phyloP scores from a whole-genome alignment of 1,140 invertebrate genomes.

The Drosophila lacertosa region DNA sequence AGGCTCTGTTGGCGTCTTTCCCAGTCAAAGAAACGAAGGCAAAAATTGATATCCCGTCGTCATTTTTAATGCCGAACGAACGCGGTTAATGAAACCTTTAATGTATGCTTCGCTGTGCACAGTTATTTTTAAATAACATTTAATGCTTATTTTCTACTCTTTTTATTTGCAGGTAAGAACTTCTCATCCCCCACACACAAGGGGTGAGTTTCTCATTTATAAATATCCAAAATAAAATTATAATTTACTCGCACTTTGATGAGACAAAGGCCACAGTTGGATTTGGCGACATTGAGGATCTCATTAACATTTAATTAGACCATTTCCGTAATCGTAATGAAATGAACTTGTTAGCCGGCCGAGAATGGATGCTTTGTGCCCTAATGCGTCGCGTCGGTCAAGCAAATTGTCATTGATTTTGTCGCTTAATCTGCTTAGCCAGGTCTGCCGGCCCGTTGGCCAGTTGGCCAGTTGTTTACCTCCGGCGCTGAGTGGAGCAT shows the following conservation, averaged over 20 bases:
- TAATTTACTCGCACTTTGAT: constrained; percentile 7
- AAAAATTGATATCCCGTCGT: constrained; percentile 72
- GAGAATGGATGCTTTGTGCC: constrained; percentile 44
- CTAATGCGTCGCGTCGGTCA: constrained; percentile 39
- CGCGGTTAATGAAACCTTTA: constrained; percentile 69
- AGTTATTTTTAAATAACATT: constrained; percentile 66
- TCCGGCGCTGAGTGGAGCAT: constrained; percentile 51
- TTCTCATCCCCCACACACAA: background rate
- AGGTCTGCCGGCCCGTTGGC: constrained; percentile 13
- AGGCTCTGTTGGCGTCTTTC: background rate
- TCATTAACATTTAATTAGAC: constrained; percentile 78
- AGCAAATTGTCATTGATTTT: constrained; percentile 75
- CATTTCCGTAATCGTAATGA: constrained; percentile 67
- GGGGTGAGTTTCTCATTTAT: background rate
- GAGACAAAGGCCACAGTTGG: background rate
- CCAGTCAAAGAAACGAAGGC: constrained; percentile 2
- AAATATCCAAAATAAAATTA: constrained; percentile 1
- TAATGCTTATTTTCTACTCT: constrained; percentile 54
- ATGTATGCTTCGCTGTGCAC: constrained; percentile 44
- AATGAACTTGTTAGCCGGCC: constrained; percentile 67
- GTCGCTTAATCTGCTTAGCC: constrained; percentile 66
- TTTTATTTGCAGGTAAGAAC: constrained; percentile 57
- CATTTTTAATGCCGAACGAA: constrained; percentile 65
- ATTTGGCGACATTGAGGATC: constrained; percentile 33
- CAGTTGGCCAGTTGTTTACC: constrained; percentile 29